These are phyloP conservation scores for Thamnophis elegans DNA, from an alignment of 2,797 vertebrate species.

Conservation along the genomic window DNA sequence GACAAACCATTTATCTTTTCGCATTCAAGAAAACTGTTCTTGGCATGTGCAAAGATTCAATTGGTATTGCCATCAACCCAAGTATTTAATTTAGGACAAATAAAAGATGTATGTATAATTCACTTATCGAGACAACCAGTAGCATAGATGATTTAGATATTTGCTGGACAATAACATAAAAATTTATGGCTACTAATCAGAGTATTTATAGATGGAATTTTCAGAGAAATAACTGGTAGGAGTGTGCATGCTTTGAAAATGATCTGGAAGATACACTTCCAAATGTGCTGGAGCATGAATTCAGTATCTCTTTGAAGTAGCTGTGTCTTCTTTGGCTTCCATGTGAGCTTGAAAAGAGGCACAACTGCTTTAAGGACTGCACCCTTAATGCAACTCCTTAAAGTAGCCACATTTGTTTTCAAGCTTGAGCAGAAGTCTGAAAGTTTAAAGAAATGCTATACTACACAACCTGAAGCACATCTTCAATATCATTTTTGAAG, in stretches of 20 bases:
- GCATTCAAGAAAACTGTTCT: neutral
- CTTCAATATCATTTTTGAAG: neutral
- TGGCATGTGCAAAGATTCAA: neutral
- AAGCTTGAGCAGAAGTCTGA: neutral
- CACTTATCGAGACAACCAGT: neutral
- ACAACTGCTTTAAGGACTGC: neutral
- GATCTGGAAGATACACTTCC: neutral
- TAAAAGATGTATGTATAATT: neutral
- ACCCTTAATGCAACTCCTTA: neutral
- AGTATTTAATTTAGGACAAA: neutral
- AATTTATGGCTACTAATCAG: neutral
- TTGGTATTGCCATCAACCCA: neutral
- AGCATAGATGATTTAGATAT: neutral
- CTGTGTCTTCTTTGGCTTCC: neutral
- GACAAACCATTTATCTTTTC: neutral
- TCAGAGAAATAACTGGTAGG: neutral
- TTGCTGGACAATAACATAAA: neutral
- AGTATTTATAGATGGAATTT: neutral
- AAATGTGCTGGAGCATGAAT: neutral
- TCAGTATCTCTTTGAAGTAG: neutral
- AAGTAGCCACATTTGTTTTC: neutral
- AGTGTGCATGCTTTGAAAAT: neutral
- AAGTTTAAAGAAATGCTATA: neutral
- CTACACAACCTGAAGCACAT: neutral
- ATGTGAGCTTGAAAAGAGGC: neutral